Evolutionary conservation across 2,888 invertebrate genomes (phyloP).

Genomic region (Apamea epomidion): DNA sequence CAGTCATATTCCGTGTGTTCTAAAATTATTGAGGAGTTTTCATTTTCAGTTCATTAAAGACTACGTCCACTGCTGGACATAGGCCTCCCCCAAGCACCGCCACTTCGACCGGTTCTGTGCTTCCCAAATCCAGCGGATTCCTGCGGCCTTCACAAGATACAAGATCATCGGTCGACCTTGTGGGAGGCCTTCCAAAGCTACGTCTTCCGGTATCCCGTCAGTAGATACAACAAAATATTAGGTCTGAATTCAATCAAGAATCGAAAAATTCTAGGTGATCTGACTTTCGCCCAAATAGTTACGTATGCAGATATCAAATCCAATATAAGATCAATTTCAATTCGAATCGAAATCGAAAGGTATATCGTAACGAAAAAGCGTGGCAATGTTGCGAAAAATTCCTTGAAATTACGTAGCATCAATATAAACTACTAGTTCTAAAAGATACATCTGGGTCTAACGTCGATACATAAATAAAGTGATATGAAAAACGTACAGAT

Average conservation of each 20-base stretch:
- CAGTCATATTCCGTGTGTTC: neutral
- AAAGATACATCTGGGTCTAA: neutral
- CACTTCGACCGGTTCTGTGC: neutral
- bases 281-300: neutral
- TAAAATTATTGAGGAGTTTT: neutral
- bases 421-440: neutral
- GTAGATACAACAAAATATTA: neutral
- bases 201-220: too few species aligned
- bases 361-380: slow-evolving; percentile 6
- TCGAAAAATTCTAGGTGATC: neutral
- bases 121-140: neutral
- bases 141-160: neutral
- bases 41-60: neutral
- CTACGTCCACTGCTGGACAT: neutral
- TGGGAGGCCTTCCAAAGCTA: neutral
- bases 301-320: slow-evolving; percentile 23
- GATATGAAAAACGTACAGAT: neutral
- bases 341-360: slow-evolving; percentile 26
- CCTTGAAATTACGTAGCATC: neutral
- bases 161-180: neutral
- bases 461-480: neutral
- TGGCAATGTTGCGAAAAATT: neutral
- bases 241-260: slow-evolving; percentile 10
- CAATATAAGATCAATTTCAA: slow-evolving; percentile 45
- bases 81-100: neutral